Evolutionary conservation across 2,888 invertebrate genomes (phyloP), one percentile per base, ranked within the genome.

Genomic region (Furcula furcula): DNA sequence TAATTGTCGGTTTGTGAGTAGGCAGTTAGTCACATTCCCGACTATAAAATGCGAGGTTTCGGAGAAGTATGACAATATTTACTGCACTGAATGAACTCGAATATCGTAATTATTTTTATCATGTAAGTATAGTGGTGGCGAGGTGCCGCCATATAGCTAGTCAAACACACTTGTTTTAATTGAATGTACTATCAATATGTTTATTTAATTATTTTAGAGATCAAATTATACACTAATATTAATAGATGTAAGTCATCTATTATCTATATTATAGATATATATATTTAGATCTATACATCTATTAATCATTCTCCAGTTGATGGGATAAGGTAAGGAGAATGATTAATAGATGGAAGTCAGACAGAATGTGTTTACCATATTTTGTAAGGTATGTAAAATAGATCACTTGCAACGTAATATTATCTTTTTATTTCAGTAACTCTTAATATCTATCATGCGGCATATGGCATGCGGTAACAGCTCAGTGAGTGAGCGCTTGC

Each of bases 311-410:
- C n/a, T n/a, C n/a, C n/a, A n/a, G n/a, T n/a, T n/a, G n/a, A n/a
- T n/a, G n/a, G n/a, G n/a, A n/a, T n/a, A n/a, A n/a, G n/a, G n/a
- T n/a, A n/a, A n/a, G n/a, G n/a, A n/a, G n/a, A n/a, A n/a, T n/a
- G n/a, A n/a, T n/a, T n/a, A n/a, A n/a, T n/a, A n/a, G n/a, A n/a
- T 45, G 42, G 29, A 43, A 55, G 44, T n/a, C n/a, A n/a, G n/a
- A n/a, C n/a, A n/a, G n/a, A 59, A 51, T 65, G 60, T 64, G 62
- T 68, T 76, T 67, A 74, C 68, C 70, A 70, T 70, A 66, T 67
- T 69, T 73, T 71, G 52, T 70, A 72, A 71, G 53, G 60, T 72
- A 66, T 76, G 71, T 73, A 75, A 70, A 67, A 75, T 76, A 77
- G 62, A 76, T 59, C 60, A 68, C 65, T 67, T 72, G 51, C 60